Percentiles rank a stretch among this genome's conserved stretches.
These are phyloP conservation scores for Crepidodera aurea DNA, from an alignment of 2,888 invertebrate species.

Conservation along the genomic window DNA sequence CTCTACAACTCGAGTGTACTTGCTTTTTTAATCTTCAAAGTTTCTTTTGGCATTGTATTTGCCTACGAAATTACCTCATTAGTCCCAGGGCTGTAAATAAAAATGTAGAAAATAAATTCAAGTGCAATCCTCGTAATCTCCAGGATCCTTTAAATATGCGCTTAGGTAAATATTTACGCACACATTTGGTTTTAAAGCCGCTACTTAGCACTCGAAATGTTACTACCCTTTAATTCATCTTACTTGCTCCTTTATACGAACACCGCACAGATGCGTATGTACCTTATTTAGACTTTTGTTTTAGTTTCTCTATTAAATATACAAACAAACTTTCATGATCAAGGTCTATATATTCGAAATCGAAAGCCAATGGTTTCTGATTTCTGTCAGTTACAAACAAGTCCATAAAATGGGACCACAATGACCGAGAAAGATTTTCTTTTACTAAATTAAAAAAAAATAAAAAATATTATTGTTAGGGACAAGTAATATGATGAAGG, in stretches of 20 bases:
- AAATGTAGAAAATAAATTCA: constrained; percentile 45
- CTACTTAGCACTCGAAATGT: constrained; percentile 56
- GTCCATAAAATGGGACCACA: no score
- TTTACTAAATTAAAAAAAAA: no score
- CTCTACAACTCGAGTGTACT: constrained; percentile 27
- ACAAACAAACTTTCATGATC: constrained; percentile 21
- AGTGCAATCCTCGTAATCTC: constrained; percentile 52
- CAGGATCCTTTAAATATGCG: constrained; percentile 49
- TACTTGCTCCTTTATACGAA: constrained; percentile 38
- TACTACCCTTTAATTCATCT: constrained; percentile 56
- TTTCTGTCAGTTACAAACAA: no score
- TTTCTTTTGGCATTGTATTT: constrained; percentile 35
- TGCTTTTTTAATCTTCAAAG: constrained; percentile 29
- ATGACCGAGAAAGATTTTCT: no score
- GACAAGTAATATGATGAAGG: no score
- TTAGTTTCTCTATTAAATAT: no score
- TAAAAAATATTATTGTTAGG: no score
- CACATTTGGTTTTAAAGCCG: constrained; percentile 52
- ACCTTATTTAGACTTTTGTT: background rate
- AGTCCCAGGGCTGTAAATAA: constrained; percentile 40
- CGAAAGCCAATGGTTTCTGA: no score
- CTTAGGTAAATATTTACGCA: constrained; percentile 53
- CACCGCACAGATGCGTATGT: constrained; percentile 10
- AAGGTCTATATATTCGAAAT: no score
- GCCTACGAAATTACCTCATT: constrained; percentile 42